A percentile compares a stretch with the other conserved stretches of the same genome.
Conservation (phyloP, 2,797 vertebrate genomes). For the Pseudomugil tenellus region DNA sequence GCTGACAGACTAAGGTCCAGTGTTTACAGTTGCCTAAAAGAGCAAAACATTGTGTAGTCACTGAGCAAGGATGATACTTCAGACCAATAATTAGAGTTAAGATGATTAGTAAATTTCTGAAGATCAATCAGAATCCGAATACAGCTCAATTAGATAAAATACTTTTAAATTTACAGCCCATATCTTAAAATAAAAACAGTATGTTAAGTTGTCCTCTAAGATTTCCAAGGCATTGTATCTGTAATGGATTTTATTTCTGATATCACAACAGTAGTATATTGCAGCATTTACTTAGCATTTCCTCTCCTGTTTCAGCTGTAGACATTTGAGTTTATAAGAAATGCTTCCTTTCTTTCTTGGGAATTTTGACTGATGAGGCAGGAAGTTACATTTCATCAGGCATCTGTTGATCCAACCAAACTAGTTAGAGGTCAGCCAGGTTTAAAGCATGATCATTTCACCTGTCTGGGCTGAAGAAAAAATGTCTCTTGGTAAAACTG, state of each 20-base stretch:
- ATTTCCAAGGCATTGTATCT: not conserved
- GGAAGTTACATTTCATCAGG: conserved; percentile 26
- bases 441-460: conserved; percentile 44
- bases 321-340: conserved; percentile 15
- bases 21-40: conserved; percentile 68
- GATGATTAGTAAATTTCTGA: conserved; percentile 1
- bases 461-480: conserved; percentile 36
- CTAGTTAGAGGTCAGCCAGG: conserved; percentile 22
- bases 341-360: conserved; percentile 5
- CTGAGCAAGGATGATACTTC: conserved; percentile 9
- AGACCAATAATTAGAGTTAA: conserved; percentile 1
- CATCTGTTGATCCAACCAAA: conserved; percentile 28
- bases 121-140: conserved; percentile 8
- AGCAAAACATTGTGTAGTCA: conserved; percentile 12
- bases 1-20: conserved; percentile 61
- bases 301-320: not conserved
- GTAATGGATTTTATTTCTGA: not conserved
- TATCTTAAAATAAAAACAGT: not conserved
- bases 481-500: conserved; percentile 29
- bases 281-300: conserved; percentile 7
- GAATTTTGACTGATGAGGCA: conserved; percentile 26
- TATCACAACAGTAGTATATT: not conserved
- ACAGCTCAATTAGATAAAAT: not conserved
- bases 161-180: not conserved
- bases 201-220: not conserved